Evolutionary conservation across 2,797 vertebrate genomes (phyloP), one percentile per base, ranked within the genome.

Genomic region (Rousettus madagascariensis): DNA sequence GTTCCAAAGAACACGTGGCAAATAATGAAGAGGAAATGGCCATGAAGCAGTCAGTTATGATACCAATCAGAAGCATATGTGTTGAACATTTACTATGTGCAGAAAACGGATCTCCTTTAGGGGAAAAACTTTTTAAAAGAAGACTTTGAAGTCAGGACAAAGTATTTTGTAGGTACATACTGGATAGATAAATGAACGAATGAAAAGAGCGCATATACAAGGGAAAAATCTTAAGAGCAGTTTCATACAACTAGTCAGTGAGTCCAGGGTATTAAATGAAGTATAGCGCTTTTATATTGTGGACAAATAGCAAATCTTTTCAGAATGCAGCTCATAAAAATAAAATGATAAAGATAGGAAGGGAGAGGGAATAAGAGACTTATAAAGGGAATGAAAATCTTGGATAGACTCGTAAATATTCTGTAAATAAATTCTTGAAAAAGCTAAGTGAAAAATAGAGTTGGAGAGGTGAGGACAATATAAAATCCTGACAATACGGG

Each of bases 161-260:
- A 11, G 68, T 10, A 28, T 8, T 85, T 72, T 4, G 26, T 55
- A 43, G 69, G 15, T 46, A 2, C 26, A 17, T 6, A 2, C 26
- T 46, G 5, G 26, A 6, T 69, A 41, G 30, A 36, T 57, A 3
- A 15, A 24, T 41, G 38, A 26, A 9, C 11, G 51, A 71, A 6
- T 15, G 7, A 19, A 16, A 8, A 2, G 51, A 30, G 46, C 19
- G 8, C 28, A 8, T 2, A 7, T 4, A 1, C 3, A 28, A 6
- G 13, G 74, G 49, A 85, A 16, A 46, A 3, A 2, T 30, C 33
- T 53, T 22, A n/a, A 20, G 33, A 33, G 8, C 22, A 36, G n/a
- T 68, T 85, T 33, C 69, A 30, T n/a, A 63, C 66, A 55, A 38
- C 17, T 17, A 20, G 17, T 30, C 5, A 33, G 49, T 11, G 63